Evolutionary conservation across 2,888 invertebrate species (phyloP), one percentile per base, ranked within the genome.

Genomic region (Hypselothyrea guttata): DNA sequence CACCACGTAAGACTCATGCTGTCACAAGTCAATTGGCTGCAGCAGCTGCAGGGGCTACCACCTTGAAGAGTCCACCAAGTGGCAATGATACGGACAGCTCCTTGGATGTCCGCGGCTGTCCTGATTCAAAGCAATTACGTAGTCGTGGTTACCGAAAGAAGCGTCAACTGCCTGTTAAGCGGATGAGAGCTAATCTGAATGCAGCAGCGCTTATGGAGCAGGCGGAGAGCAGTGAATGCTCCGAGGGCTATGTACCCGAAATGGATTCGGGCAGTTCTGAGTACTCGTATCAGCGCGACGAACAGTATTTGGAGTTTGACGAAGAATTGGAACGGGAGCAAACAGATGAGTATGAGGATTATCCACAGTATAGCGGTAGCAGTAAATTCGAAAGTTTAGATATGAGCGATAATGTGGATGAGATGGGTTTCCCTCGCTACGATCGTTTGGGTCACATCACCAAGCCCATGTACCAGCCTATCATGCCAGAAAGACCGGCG

Each of bases 1-100:
- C 93, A 4, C 92, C 93, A 0, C 92, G 92, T 12, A 94, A 94
- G 88, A 92, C 92, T 45, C 92, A 93, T 27, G 92, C 93, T 35
- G 92, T 93, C 27, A 92, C 93, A 35, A 67, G 55, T 7, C 84
- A 83, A 41, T 44, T 81, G 16, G 52, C 60, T 7, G 60, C 76
- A 1, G 66, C 28, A 7, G 28, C 47, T 8, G 47, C 62, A 4
- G 46, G 69, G 1, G 69, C 65, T 12, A 91, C 93, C 67, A 92
- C 93, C 9, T 89, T 93, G 28, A 93, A 94, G 84, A 94, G 93
- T 88, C 94, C 94, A 9, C 94, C 94, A 0, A 94, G 94, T 82
- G 94, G 94, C 55, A 94, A 94, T 73, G 94, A 94, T 66, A 94
- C 94, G 0, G 94, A 94, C 62, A 94, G 94, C 78, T 94, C 94